phyloP scores from a whole-genome alignment of 2,888 invertebrate species.

The Linyphia triangularis region DNA sequence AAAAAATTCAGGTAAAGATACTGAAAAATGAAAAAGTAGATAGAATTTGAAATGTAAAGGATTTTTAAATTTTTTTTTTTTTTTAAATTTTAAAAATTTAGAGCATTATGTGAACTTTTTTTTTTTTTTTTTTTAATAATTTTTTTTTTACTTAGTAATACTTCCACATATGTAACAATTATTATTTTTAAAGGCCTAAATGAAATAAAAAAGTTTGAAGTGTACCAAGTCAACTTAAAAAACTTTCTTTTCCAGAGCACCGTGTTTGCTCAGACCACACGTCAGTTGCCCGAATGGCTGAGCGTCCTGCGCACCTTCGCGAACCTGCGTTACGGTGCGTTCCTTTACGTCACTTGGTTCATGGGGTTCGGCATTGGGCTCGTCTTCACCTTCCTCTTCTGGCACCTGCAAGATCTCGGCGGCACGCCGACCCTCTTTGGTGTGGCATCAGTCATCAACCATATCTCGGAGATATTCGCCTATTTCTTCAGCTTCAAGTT shows the following conservation, averaged over 20 bases:
- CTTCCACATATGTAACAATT: no score
- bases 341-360: constrained; percentile 98
- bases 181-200: no score
- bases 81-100: no score
- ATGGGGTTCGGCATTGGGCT: constrained; percentile 99
- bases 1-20: no score
- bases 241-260: constrained; percentile 83
- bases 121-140: no score
- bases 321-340: constrained; percentile 92
- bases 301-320: constrained; percentile 93
- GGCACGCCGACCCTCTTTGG: constrained; percentile 98
- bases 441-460: constrained; percentile 98
- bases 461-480: constrained; percentile 98
- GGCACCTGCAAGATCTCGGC: constrained; percentile 88
- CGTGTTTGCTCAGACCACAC: constrained; percentile 93
- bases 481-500: constrained; percentile 98
- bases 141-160: no score
- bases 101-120: no score
- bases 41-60: no score
- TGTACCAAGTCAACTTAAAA: no score
- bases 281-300: constrained; percentile 95
- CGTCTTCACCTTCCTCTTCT: constrained; percentile 94
- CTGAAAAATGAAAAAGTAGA: no score
- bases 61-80: no score
- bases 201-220: no score